phyloP scores from a whole-genome alignment of 2,113 vertebrate genomes.

The Ranitomeya imitator region DNA sequence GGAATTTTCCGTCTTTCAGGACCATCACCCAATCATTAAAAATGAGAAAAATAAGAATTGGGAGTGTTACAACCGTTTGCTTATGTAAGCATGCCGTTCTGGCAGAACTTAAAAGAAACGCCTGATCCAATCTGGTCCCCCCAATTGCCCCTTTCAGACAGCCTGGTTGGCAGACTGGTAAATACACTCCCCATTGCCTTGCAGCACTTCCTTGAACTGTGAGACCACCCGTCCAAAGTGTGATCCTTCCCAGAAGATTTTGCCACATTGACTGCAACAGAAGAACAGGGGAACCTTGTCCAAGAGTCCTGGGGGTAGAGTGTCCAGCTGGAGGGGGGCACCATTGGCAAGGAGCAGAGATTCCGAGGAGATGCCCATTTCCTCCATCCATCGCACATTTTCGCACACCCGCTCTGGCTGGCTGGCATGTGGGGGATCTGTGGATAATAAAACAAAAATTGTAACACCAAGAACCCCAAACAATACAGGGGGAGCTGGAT shows the following conservation, averaged over 20 bases:
- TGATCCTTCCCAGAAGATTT: slow-evolving; percentile 90
- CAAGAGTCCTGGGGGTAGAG: slow-evolving; percentile 72
- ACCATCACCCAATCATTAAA: too few species aligned
- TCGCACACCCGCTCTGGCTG: background rate
- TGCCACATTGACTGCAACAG: slow-evolving; percentile 81
- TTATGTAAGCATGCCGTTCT: background rate
- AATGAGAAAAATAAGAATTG: too few species aligned
- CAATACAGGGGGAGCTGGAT: background rate
- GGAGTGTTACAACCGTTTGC: background rate
- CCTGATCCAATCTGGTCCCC: background rate
- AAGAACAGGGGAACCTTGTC: slow-evolving; percentile 72
- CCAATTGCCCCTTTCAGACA: background rate
- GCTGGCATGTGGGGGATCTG: slow-evolving; percentile 30
- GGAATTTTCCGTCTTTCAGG: too few species aligned
- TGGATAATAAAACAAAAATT: background rate
- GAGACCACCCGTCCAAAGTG: slow-evolving; percentile 74
- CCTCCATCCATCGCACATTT: slow-evolving; percentile 64
- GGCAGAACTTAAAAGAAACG: background rate
- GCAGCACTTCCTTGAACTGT: slow-evolving; percentile 77
- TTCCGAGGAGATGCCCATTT: slow-evolving; percentile 55
- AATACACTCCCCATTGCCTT: background rate
- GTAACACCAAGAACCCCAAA: too few species aligned
- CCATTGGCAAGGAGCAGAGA: slow-evolving; percentile 50
- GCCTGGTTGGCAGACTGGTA: background rate
- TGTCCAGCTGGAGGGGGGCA: slow-evolving; percentile 68